A percentile compares a stretch with the other conserved stretches of the same genome.
phyloP scores from a whole-genome alignment of 2,888 invertebrate species.

The Mylabris sibirica region DNA sequence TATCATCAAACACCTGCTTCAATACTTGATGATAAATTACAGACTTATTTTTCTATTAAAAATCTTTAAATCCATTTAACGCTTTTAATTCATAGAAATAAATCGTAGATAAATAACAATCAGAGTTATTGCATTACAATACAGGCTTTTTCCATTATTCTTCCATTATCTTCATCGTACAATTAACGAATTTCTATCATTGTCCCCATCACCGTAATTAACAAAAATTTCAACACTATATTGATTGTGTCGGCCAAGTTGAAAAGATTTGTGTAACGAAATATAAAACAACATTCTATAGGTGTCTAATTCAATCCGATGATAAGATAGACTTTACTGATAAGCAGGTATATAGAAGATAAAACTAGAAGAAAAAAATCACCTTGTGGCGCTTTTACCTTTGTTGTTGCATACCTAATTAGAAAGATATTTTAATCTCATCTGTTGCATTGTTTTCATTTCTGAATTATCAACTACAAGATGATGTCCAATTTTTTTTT shows the following conservation, averaged over 20 bases:
- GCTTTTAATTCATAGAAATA: too few relatives aligned
- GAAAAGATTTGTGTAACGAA: slow-evolving; percentile 3
- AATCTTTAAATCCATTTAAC: too few relatives aligned
- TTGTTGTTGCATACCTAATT: slow-evolving; percentile 10
- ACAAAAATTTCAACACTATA: slow-evolving; percentile 12
- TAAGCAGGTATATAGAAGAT: not conserved
- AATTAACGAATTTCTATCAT: too few relatives aligned
- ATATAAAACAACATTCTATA: slow-evolving; percentile 4
- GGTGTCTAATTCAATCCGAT: slow-evolving; percentile 10
- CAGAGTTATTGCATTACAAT: too few relatives aligned
- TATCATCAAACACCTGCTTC: too few relatives aligned
- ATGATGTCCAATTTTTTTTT: not conserved
- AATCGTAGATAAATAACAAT: too few relatives aligned
- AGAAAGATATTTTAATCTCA: not conserved
- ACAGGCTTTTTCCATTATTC: too few relatives aligned
- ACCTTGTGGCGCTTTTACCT: not conserved
- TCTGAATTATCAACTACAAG: not conserved
- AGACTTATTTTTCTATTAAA: too few relatives aligned
- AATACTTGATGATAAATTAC: too few relatives aligned
- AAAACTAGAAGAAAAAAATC: not conserved
- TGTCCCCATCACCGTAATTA: not conserved
- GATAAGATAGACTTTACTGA: not conserved
- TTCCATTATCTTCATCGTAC: too few relatives aligned
- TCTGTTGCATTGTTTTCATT: not conserved
- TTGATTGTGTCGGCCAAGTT: slow-evolving; percentile 4